These are phyloP conservation scores for Cephalotes varians DNA, from an alignment of 2,888 invertebrate genomes.

Conservation along the genomic window DNA sequence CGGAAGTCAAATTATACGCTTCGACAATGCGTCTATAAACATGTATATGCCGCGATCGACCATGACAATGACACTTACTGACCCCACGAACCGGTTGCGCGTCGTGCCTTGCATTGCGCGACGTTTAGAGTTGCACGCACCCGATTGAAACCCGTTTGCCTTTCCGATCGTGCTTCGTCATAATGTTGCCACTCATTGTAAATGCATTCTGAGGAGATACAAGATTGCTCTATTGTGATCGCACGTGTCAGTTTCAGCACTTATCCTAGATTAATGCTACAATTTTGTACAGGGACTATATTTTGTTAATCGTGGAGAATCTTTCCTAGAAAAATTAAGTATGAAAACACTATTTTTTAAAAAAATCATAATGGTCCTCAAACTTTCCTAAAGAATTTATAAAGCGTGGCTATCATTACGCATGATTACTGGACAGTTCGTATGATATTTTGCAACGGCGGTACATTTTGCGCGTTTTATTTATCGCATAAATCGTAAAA, in stretches of 20 bases:
- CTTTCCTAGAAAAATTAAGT: neutral
- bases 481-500: neutral
- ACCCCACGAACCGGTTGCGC: conserved; percentile 62
- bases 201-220: neutral
- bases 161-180: conserved; percentile 24
- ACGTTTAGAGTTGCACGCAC: conserved; percentile 40
- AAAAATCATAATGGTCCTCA: neutral
- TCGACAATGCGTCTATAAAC: conserved; percentile 26
- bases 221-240: conserved; percentile 15
- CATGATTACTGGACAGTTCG: conserved; percentile 6
- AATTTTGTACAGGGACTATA: neutral
- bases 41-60: conserved; percentile 45
- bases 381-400: neutral
- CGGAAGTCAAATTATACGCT: conserved; percentile 12
- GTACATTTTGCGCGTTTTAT: conserved; percentile 17
- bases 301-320: neutral
- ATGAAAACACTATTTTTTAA: neutral
- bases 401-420: neutral
- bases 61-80: conserved; percentile 71
- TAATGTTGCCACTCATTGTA: neutral
- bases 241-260: neutral
- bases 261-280: neutral
- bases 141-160: conserved; percentile 54
- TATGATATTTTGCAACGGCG: neutral
- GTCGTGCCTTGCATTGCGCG: conserved; percentile 48